Evolutionary conservation across 2,113 vertebrate genomes (phyloP), one percentile per base, ranked within the genome.

Genomic region (Rhinichthys klamathensis): DNA sequence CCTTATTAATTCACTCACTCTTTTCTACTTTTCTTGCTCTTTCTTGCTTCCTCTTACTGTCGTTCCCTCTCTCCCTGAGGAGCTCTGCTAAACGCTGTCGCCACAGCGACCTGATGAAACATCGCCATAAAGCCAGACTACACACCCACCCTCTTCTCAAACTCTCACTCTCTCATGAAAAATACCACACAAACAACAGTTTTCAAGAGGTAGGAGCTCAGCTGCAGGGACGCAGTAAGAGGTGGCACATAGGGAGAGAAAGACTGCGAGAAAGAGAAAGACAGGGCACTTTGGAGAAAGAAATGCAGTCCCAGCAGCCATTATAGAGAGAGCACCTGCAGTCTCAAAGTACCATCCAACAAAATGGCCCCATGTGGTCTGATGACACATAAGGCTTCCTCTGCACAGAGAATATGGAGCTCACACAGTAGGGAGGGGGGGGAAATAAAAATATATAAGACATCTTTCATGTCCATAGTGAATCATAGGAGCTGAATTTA

Each of bases 321-420:
- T 93, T 92, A 92, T 83, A 82, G 87, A 91, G 87, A 92, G 87
- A 83, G 92, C 90, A 93, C 92, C 91, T 90, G 92, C 89, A 87
- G 88, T 88, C 91, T 89, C 86, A 91, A 91, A 92, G 80, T 92
- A 90, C 91, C 90, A 90, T 88, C 89, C 90, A 93, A 93, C 91
- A 92, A 90, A 93, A 93, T 89, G 88, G 90, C 89, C 92, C 85
- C 15, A 18, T 91, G 91, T 89, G 87, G 88, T 87, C 88, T 90
- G 90, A 89, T 86, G 87, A 85, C 90, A 92, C 90, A 91, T 91
- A 74, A 69, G 63, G 80, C 80, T 69, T 51, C 16, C 63, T 51
- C 44, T 81, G 80, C 61, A 81, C 81, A 51, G 67, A 83, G 81
- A 83, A 54, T 58, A 83, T 58, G 67, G 67, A 72, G 81, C 80